Evolutionary conservation across 2,797 vertebrate species (phyloP).

Genomic region (Lepilemur ruficaudatus): DNA sequence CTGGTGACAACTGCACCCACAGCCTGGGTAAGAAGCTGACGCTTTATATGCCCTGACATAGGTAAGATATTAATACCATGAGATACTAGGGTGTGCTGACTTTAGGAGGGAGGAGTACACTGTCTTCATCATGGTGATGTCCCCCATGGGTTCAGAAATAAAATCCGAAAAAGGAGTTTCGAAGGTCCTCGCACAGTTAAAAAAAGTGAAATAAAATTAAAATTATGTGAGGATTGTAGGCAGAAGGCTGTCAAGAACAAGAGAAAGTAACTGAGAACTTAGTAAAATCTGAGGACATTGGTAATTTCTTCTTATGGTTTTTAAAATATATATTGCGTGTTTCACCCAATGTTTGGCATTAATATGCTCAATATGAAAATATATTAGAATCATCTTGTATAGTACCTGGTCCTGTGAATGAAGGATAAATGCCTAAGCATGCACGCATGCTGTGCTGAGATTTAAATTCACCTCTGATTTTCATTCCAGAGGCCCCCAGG

Average conservation of each 20-base stretch:
- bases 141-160: background rate
- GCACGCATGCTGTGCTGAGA: background rate
- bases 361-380: background rate
- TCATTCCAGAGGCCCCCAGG: background rate
- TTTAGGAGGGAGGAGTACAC: background rate
- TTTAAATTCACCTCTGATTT: background rate
- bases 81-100: background rate
- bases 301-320: background rate
- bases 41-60: background rate
- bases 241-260: background rate
- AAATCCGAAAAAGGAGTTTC: background rate
- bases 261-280: background rate
- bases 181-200: background rate
- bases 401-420: background rate
- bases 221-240: background rate
- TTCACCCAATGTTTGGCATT: background rate
- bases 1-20: background rate
- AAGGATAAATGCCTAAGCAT: background rate
- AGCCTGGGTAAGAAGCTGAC: background rate
- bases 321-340: background rate
- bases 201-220: background rate
- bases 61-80: background rate
- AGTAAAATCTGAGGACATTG: background rate
- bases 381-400: background rate
- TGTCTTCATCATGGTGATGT: background rate